Percentiles rank a stretch among this genome's conserved stretches.
Conservation (phyloP, 2,888 invertebrate species). For the Tiliacea citrago region DNA sequence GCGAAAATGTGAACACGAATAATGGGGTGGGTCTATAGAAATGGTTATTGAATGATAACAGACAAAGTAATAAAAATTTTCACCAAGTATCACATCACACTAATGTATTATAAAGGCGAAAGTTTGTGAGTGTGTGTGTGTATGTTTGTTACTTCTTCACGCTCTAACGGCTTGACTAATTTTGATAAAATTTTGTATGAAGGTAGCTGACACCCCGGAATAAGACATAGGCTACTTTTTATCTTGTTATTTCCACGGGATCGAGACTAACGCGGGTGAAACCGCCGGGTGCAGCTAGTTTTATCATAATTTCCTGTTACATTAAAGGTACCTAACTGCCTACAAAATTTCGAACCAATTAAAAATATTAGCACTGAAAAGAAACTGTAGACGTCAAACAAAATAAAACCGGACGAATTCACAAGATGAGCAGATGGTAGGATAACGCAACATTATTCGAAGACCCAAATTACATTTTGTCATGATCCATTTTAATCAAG, state of each 20-base stretch:
- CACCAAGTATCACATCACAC: no score
- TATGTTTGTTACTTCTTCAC: no score
- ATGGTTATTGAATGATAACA: slow-evolving; percentile 4
- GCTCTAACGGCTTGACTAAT: no score
- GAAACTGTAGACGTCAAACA: not conserved
- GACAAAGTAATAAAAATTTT: not conserved
- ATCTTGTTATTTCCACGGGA: no score
- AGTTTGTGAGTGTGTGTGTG: no score
- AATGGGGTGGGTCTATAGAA: not conserved
- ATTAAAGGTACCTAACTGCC: not conserved
- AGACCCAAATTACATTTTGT: slow-evolving; percentile 65
- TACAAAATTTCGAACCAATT: not conserved
- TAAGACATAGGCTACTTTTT: no score
- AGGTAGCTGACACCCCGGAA: no score
- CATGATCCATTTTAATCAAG: slow-evolving; percentile 74
- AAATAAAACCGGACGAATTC: slow-evolving; percentile 17
- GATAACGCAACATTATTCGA: slow-evolving; percentile 64
- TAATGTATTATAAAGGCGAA: no score
- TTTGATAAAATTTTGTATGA: no score
- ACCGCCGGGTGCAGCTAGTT: no score
- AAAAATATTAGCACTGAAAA: slow-evolving; percentile 5
- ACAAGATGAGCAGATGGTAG: slow-evolving; percentile 16
- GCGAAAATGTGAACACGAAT: slow-evolving; percentile 15
- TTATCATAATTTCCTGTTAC: no score
- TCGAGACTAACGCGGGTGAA: no score